These are phyloP conservation scores for Heliconius hortense DNA, from an alignment of 2,888 invertebrate genomes.

Conservation along the genomic window DNA sequence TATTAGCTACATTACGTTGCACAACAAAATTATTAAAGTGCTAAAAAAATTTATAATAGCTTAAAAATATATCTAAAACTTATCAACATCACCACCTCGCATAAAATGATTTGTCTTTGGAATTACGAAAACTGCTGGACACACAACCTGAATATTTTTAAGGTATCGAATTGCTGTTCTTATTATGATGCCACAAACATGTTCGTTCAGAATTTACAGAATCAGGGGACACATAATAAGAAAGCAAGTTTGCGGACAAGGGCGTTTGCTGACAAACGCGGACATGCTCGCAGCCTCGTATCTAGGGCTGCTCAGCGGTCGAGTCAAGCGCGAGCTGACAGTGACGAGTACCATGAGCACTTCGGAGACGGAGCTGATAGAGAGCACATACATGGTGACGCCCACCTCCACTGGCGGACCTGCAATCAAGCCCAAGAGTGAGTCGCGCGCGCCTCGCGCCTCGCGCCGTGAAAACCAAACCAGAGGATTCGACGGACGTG, in stretches of 20 bases:
- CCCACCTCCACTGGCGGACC: conserved; percentile 98
- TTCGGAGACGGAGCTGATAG: conserved; percentile 99
- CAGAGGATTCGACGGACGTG: conserved; percentile 67
- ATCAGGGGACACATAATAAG: conserved; percentile 64
- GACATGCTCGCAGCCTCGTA: conserved; percentile 81
- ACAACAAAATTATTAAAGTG: not conserved
- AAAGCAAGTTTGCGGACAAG: conserved; percentile 77
- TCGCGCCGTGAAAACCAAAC: conserved; percentile 66
- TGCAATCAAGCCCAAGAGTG: conserved; percentile 86
- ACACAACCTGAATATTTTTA: conserved; percentile 70
- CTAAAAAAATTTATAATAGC: not conserved
- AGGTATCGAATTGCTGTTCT: conserved; percentile 73
- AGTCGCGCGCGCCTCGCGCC: conserved; percentile 62
- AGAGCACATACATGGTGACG: conserved; percentile 98
- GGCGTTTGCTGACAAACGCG: conserved; percentile 77
- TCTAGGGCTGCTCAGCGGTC: conserved; percentile 76
- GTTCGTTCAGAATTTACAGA: conserved; percentile 38
- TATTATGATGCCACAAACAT: conserved; percentile 64
- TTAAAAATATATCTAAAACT: conserved; percentile 33
- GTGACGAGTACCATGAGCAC: conserved; percentile 94
- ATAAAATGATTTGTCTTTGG: conserved; percentile 65
- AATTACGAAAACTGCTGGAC: conserved; percentile 79
- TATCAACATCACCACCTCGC: conserved; percentile 62
- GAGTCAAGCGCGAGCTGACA: conserved; percentile 88
- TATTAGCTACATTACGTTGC: not conserved